Evolutionary conservation across 2,113 vertebrate genomes (phyloP), one percentile per base, ranked within the genome.

Genomic region (Potamarius usumacintae): DNA sequence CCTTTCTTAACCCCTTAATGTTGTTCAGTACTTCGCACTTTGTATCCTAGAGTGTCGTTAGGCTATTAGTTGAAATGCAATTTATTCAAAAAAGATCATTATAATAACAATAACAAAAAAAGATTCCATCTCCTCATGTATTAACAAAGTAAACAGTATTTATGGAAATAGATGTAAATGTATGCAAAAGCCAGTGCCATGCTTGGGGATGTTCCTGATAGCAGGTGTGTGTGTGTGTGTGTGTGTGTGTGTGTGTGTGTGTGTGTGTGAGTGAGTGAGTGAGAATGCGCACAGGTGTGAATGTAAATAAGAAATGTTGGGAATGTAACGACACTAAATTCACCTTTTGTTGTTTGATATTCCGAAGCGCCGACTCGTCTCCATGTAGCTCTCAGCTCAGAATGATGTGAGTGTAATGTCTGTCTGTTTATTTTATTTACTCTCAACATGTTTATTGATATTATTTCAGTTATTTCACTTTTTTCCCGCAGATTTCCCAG

Each of bases 141-240:
- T 63, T 52, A 86, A 78, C 42, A 86, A 77, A 42, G 62, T 62
- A 62, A 48, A n/a, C 62, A n/a, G 15, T 18, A 2, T 84, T 30
- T 84, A 84, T 84, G 63, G 15, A 84, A 84, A 84, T 84, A 27
- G 17, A 84, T 84, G 82, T 48, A 84, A 84, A 84, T 84, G 48
- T 55, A 84, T 71, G 63, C 82, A 69, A 20, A 71, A 55, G 82
- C 42, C 7, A 0, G 20, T 83, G 42, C 10, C 81, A 52, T 83
- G 81, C 63, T 71, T 71, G 50, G 50, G 20, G 22, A 34, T 69
- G 42, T 62, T 55, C 50, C 50, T 18, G 82, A 84, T 69, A 30
- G 63, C 63, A 71, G 50, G 50, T 30, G 63, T 69, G 48, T 20
- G 48, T n/a, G 34, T 48, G 27, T 34, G 53, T 58, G 78, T 58